Evolutionary conservation across 1,140 invertebrate species (phyloP).

Genomic region (Sycophila sp.): DNA sequence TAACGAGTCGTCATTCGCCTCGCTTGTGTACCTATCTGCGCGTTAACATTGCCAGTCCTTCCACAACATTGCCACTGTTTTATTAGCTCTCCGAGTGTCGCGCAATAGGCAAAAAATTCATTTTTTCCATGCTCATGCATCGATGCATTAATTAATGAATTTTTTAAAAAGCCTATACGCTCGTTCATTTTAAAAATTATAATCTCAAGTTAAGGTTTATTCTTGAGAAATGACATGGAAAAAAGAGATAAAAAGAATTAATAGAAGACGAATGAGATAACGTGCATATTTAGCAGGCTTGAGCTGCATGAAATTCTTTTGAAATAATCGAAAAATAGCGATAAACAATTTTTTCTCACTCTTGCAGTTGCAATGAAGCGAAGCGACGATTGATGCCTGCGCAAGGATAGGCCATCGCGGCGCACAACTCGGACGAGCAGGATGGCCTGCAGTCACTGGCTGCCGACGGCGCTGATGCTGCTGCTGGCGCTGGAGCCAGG

Average conservation of each 20-base stretch:
- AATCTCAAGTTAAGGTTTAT: too few relatives aligned
- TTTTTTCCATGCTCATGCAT: conserved; percentile 21
- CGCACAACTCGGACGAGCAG: conserved; percentile 43
- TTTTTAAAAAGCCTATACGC: too few relatives aligned
- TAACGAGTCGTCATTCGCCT: background rate
- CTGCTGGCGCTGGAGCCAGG: conserved; percentile 44
- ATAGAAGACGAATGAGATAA: too few relatives aligned
- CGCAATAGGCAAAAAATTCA: background rate
- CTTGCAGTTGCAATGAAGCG: conserved; percentile 9
- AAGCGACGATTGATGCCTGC: too few relatives aligned
- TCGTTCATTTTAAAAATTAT: too few relatives aligned
- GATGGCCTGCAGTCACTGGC: conserved; percentile 37
- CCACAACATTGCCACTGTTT: background rate
- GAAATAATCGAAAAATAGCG: background rate
- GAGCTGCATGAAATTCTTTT: too few relatives aligned
- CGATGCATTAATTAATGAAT: too few relatives aligned
- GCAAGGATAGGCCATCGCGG: conserved; percentile 36
- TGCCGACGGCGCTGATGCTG: conserved; percentile 43
- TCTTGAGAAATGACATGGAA: too few relatives aligned
- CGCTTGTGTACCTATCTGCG: background rate
- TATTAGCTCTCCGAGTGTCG: background rate
- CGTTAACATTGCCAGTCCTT: background rate
- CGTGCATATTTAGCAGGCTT: too few relatives aligned
- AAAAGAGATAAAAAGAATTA: too few relatives aligned
- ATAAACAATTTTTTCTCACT: background rate